These are phyloP conservation scores for Chauna torquata DNA, from an alignment of 2,113 vertebrate genomes.

Conservation along the genomic window DNA sequence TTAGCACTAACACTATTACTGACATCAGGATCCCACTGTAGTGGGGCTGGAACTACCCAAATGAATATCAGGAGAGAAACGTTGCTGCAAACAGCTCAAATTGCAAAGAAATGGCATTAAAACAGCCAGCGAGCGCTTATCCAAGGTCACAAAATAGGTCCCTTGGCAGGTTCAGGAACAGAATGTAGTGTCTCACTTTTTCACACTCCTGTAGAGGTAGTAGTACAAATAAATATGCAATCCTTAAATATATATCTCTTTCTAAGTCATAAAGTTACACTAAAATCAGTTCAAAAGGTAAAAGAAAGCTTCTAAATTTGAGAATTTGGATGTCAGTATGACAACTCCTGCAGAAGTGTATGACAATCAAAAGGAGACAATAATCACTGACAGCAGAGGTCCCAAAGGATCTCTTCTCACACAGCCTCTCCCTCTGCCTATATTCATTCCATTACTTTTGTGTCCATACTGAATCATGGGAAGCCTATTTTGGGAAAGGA, in stretches of 20 bases:
- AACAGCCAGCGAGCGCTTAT: not conserved
- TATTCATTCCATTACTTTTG: not conserved
- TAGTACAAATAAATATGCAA: not conserved
- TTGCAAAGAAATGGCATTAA: not conserved
- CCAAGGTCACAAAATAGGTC: not conserved
- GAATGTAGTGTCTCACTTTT: not conserved
- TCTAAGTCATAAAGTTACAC: not conserved
- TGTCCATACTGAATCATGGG: rapidly evolving
- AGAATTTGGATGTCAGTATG: not conserved
- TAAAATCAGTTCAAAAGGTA: not conserved
- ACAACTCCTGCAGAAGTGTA: not conserved
- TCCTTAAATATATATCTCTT: not conserved
- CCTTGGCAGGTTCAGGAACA: not conserved
- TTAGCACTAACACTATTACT: not conserved
- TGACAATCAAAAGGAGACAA: not conserved
- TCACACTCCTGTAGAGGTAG: not conserved
- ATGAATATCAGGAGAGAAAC: not conserved
- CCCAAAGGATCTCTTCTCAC: not conserved
- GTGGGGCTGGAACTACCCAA: not conserved
- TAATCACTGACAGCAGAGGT: not conserved
- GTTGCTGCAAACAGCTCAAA: not conserved
- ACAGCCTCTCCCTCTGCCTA: not conserved
- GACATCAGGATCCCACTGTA: not conserved
- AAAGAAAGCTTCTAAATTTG: not conserved
- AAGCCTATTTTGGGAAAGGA: not conserved